These are phyloP conservation scores for Cygnus buccinator DNA, from an alignment of 2,113 vertebrate species.

Conservation along the genomic window DNA sequence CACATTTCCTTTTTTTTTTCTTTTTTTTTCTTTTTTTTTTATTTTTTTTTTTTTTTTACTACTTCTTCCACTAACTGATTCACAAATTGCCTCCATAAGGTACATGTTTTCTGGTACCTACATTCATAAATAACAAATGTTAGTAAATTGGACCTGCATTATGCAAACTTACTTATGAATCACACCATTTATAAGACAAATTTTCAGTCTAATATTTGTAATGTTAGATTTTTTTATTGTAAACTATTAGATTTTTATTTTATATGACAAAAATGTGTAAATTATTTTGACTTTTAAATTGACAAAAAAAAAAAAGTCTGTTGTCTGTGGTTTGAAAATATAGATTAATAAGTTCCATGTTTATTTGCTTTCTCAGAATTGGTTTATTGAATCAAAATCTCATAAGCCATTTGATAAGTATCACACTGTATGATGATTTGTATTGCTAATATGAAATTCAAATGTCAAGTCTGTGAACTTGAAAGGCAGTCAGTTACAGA, in stretches of 20 bases:
- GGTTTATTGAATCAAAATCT: slow-evolving; percentile 10
- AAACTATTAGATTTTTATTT: neutral
- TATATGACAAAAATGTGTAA: neutral
- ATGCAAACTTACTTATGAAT: neutral
- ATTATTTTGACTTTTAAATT: neutral
- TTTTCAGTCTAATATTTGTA: neutral
- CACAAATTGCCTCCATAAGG: neutral
- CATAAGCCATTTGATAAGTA: neutral
- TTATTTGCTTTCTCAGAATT: neutral
- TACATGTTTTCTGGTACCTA: neutral
- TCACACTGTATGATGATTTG: neutral
- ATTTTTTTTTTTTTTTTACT: neutral
- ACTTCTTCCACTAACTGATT: neutral
- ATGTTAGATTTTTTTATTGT: too few species aligned
- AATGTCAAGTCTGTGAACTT: neutral
- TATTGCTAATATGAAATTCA: neutral
- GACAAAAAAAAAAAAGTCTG: neutral
- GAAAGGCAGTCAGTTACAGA: neutral
- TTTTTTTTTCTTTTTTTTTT: too few species aligned
- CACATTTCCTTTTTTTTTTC: accelerated
- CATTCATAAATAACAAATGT: neutral
- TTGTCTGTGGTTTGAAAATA: neutral
- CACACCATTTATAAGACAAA: neutral
- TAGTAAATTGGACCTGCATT: neutral
- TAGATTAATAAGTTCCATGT: neutral